These are phyloP conservation scores for Nyctalus aviator DNA, from an alignment of 2,797 vertebrate genomes.

Conservation along the genomic window DNA sequence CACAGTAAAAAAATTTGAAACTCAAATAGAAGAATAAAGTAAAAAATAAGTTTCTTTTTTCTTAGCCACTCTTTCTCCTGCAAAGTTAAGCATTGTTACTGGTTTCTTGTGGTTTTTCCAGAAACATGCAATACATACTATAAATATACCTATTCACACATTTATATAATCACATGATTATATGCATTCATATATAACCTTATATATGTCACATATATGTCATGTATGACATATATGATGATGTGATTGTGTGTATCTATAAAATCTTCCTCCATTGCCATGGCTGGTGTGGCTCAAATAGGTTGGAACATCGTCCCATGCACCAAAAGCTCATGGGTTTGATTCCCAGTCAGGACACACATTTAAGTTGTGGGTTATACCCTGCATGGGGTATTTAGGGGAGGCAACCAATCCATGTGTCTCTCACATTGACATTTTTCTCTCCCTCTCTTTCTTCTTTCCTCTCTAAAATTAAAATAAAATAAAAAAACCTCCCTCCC, in stretches of 20 bases:
- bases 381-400: neutral
- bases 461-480: neutral
- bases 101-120: conserved; percentile 27
- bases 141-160: neutral
- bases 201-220: neutral
- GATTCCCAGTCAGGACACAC: neutral
- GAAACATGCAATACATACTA: conserved; percentile 7
- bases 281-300: neutral
- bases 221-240: neutral
- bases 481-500: neutral
- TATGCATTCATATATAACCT: neutral
- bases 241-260: neutral
- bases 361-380: neutral
- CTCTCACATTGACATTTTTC: neutral
- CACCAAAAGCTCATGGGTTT: neutral
- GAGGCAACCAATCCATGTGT: neutral
- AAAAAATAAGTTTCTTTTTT: conserved; percentile 25
- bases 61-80: neutral
- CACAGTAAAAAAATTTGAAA: neutral
- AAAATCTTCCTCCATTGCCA: neutral
- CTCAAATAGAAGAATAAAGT: conserved; percentile 25
- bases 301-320: neutral
- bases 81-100: conserved; percentile 8
- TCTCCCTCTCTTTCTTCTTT: neutral
- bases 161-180: neutral